Evolutionary conservation across 2,888 invertebrate genomes (phyloP), one percentile per base, ranked within the genome.

Genomic region (Desoria tigrina): DNA sequence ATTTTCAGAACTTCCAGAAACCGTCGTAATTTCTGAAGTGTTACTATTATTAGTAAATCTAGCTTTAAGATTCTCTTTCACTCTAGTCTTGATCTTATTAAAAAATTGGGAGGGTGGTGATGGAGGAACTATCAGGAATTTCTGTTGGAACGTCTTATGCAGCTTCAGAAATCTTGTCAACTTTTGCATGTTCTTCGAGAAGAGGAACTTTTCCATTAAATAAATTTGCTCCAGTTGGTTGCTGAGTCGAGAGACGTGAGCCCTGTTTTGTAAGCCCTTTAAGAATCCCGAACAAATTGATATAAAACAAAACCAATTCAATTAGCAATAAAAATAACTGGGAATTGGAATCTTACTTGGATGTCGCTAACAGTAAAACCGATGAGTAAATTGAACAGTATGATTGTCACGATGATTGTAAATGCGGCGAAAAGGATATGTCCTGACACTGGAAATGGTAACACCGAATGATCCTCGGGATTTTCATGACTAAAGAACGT

Each of bases 351-450:
- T 32, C 32, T 11, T 64, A 69, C 74, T 63, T 73, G 73, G 56
- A 71, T 73, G 59, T 75, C 75, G n/a, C 65, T 68, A 39, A 75
- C 72, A 21, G 75, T 75, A 27, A 75, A 71, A 51, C 71, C 75
- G 45, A 75, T 73, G 1, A 75, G 62, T 14, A 75, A 55, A 55
- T 75, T 75, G 39, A 73, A 75, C 18, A 75, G 60, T 4, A 72
- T 72, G 11, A 75, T 72, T 1, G 75, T 71, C 11, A 75, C 72
- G 9, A 73, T 63, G 23, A 73, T 56, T 1, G 69, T 68, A 42
- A 75, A 75, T 26, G 61, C 45, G 6, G 59, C 63, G 23, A 64
- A 75, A 42, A 75, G 42, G 11, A 75, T 56, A 27, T 73, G 67
- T 1, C 67, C 71, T 2, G 72, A 69, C 16, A 65, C 24, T 1